phyloP scores from a whole-genome alignment of 2,888 invertebrate species.

The Marasmarcha lunaedactyla region DNA sequence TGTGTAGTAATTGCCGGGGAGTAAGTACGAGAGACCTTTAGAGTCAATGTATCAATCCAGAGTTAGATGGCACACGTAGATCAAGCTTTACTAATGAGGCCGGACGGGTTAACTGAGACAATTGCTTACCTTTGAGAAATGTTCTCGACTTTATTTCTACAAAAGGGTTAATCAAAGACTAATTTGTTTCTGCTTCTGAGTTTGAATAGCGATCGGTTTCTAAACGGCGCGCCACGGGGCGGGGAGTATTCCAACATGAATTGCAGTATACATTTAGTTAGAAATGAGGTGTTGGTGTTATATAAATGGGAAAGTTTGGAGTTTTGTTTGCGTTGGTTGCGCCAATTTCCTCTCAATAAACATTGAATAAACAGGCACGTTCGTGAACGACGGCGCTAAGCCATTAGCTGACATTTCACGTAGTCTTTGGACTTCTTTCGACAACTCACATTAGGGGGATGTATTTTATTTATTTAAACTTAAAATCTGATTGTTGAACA shows the following conservation, averaged over 20 bases:
- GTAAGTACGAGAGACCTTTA: constrained; percentile 40
- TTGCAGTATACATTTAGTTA: no score
- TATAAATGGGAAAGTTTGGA: constrained; percentile 19
- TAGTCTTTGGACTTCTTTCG: no score
- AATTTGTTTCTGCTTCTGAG: no score
- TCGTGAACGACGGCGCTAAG: constrained; percentile 31
- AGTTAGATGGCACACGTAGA: constrained; percentile 35
- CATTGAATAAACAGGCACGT: constrained; percentile 20
- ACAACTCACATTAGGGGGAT: no score
- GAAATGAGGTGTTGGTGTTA: no score
- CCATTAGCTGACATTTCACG: constrained; percentile 41
- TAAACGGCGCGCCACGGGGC: no score
- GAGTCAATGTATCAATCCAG: constrained; percentile 57
- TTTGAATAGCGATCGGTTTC: no score
- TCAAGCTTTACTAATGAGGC: constrained; percentile 54
- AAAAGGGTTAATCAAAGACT: no score
- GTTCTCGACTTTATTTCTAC: no score
- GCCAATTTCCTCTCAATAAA: constrained; percentile 38
- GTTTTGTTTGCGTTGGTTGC: constrained; percentile 13
- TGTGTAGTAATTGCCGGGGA: constrained; percentile 34
- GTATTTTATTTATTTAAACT: no score
- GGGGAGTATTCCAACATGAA: no score
- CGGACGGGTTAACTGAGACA: constrained; percentile 49
- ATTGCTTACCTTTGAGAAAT: constrained; percentile 35
- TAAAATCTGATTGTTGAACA: no score